These are phyloP conservation scores for Zeus faber DNA, from an alignment of 2,113 vertebrate genomes.

Conservation along the genomic window DNA sequence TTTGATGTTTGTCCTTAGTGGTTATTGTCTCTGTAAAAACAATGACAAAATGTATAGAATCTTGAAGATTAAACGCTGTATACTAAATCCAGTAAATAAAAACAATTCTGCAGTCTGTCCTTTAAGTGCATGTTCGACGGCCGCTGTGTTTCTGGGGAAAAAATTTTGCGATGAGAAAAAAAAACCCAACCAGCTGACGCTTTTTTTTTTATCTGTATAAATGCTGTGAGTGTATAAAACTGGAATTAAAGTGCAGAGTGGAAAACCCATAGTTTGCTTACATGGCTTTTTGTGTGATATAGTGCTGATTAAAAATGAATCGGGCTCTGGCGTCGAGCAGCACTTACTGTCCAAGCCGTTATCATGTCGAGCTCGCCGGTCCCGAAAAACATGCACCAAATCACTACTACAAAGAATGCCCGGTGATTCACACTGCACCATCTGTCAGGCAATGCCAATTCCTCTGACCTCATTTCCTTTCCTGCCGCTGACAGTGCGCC, in stretches of 20 bases:
- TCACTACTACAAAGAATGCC: constrained; percentile 50
- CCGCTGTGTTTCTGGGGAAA: not conserved
- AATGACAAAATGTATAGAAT: no score
- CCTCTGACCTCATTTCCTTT: constrained; percentile 45
- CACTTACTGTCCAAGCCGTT: constrained; percentile 3
- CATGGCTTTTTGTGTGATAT: constrained; percentile 22
- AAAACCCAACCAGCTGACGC: not conserved
- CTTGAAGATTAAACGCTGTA: not conserved
- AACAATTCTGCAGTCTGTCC: not conserved
- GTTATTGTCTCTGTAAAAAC: no score
- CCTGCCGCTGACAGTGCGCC: constrained; percentile 30
- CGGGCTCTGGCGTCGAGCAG: constrained; percentile 22
- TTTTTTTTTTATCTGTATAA: not conserved
- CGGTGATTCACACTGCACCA: constrained; percentile 65
- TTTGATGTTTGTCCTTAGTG: no score
- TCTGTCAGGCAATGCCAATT: constrained; percentile 23
- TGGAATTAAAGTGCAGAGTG: not conserved
- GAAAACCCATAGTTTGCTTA: constrained; percentile 15
- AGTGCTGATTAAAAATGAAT: constrained; percentile 35
- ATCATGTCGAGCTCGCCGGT: not conserved
- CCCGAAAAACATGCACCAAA: no score
- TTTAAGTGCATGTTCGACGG: not conserved
- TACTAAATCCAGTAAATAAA: no score
- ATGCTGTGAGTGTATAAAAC: not conserved
- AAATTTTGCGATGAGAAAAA: not conserved